A percentile compares a stretch with the other conserved stretches of the same genome.
These are phyloP conservation scores for Hippopotamyrus pictus DNA, from an alignment of 2,797 vertebrate genomes.

Conservation along the genomic window DNA sequence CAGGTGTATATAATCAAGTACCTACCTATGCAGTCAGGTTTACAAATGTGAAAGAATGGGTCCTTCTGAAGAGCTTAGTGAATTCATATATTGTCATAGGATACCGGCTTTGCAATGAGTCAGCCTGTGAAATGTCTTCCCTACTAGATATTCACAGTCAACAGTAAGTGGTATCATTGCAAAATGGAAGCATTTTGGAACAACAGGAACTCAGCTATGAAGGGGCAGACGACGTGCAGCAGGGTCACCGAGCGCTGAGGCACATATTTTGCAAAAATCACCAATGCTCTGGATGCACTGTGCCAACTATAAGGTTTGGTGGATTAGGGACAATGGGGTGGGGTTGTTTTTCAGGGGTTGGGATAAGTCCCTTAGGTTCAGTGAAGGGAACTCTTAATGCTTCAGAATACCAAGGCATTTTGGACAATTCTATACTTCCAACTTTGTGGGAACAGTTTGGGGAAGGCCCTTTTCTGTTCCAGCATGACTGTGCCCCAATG, in stretches of 20 bases:
- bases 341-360: neutral
- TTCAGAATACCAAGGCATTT: neutral
- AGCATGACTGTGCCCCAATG: neutral
- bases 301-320: neutral
- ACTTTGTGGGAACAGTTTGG: neutral
- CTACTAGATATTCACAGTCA: neutral
- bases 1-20: no score
- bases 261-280: neutral
- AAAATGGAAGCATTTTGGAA: neutral
- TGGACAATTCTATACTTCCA: neutral
- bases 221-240: neutral
- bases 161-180: neutral
- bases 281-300: neutral
- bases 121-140: neutral
- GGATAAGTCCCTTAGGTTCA: neutral
- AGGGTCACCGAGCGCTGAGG: neutral
- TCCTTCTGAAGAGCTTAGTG: neutral
- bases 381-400: neutral
- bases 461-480: neutral
- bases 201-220: neutral
- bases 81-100: neutral
- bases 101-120: neutral
- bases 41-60: neutral
- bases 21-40: neutral
- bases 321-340: neutral